Conservation (phyloP, 2,888 invertebrate species). For the Leucozona laternaria region DNA sequence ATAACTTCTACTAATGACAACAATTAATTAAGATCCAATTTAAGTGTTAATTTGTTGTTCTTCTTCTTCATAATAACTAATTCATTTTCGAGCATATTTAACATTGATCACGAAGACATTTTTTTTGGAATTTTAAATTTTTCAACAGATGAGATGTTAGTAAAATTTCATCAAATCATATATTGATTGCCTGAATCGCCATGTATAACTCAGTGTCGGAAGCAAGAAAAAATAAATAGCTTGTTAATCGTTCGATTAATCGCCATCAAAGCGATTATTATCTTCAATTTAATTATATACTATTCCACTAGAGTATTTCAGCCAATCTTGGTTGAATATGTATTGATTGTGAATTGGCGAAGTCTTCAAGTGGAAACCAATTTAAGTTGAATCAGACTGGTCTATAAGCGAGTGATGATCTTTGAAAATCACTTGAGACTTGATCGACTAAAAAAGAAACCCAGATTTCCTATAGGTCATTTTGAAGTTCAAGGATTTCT, state of each 20-base stretch:
- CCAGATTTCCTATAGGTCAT: neutral
- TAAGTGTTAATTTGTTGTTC: constrained; percentile 17
- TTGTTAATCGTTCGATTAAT: constrained; percentile 51
- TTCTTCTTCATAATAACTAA: neutral
- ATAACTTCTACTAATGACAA: neutral
- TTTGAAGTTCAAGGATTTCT: constrained; percentile 28
- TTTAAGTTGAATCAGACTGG: neutral
- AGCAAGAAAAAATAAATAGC: constrained; percentile 31
- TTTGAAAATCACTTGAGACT: constrained; percentile 2
- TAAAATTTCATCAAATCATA: constrained; percentile 9
- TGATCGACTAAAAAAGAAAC: neutral
- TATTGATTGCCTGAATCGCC: neutral
- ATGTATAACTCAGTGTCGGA: neutral
- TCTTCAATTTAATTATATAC: constrained; percentile 53
- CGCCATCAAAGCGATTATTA: constrained; percentile 37
- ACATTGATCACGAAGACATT: neutral
- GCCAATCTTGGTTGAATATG: neutral
- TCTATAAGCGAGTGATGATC: neutral
- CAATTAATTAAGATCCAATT: neutral
- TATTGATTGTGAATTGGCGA: constrained; percentile 6
- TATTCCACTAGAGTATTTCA: constrained; percentile 30
- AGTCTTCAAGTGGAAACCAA: neutral
- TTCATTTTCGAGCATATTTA: neutral
- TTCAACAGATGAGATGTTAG: neutral
- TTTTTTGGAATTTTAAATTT: neutral